Percentiles rank a stretch among this genome's conserved stretches.
Evolutionary conservation across 2,113 vertebrate genomes (phyloP).

Genomic region (Periophthalmus modestus): DNA sequence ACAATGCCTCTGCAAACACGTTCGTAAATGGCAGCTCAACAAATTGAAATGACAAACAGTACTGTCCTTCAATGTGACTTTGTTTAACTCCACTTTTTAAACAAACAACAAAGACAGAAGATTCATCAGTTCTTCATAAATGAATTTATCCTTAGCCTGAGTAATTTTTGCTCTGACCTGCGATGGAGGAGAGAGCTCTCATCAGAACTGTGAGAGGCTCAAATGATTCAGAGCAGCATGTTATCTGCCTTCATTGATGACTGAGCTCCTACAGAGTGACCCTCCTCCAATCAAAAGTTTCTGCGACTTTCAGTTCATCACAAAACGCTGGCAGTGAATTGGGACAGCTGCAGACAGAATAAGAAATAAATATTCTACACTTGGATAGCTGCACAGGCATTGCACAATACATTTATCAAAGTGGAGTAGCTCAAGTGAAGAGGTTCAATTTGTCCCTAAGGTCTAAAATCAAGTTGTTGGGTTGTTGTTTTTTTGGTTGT

Average conservation of each 20-base stretch:
- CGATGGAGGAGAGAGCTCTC: conserved; percentile 3
- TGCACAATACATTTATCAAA: not conserved
- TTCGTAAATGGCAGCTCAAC: not conserved
- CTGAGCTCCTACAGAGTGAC: not conserved
- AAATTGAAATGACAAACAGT: not conserved
- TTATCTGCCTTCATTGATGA: not conserved
- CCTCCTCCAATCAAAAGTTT: not conserved
- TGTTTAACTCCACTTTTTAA: conserved; percentile 4
- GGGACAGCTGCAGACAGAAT: not conserved
- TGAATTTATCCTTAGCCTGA: not conserved
- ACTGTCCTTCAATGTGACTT: not conserved
- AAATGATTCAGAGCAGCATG: not conserved
- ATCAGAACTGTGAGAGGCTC: conserved; percentile 17
- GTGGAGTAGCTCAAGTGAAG: too few relatives aligned
- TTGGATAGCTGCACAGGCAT: not conserved
- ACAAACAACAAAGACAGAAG: not conserved
- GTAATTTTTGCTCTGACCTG: conserved; percentile 8
- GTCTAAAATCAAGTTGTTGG: too few relatives aligned
- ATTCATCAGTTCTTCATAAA: not conserved
- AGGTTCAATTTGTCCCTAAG: too few relatives aligned
- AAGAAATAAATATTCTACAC: conserved; percentile 13
- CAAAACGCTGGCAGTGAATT: not conserved
- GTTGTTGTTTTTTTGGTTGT: too few relatives aligned
- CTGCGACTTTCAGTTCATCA: not conserved
- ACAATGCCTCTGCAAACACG: not conserved